Base-by-base conservation (phyloP, 2,113 vertebrate genomes). In the Hepsetus odoe region DNA sequence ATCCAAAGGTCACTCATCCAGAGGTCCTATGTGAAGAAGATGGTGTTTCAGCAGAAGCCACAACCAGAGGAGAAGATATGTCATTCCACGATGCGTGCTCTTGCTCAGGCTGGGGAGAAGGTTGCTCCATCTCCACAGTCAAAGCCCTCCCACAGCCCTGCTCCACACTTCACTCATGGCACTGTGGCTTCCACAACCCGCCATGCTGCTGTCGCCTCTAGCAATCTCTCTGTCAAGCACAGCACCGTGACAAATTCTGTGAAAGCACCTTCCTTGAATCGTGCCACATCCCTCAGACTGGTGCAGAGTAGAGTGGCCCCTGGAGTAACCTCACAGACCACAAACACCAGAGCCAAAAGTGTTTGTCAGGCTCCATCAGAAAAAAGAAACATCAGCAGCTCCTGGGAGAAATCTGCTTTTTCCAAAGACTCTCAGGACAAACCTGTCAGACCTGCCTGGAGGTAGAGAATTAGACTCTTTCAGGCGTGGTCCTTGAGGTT, bases 121-220 rank as follows among this genome's bases (percentile, higher is more conserved):
- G 90, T 76, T 69, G 77, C 85, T 14, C 62, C 20, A 1, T 86
- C 81, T 0, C 86, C 89, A 1, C 0, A 84, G 9, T 44, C 86
- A 5, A 72, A 20, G 55, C 83, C 90, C n/a, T 4, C 12, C n/a
- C 65, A 85, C 2, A 11, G 82, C 0, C 0, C 70, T 0, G 38
- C 91, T 40, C 95, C 94, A 0, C 88, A 87, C 76, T 98, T 98
- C 10, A 90, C 95, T 0, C 90, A 94, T 30, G 95, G 85, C 86
- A 98, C 96, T 0, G 93, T 97, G 32, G 94, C 96, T 6, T 97
- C 95, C 30, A 92, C 93, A 0, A 95, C 92, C 11, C 90, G 94
- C 65, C 86, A 77, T 1, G 16, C 46, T 44, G 61, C 85, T 53
- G n/a, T 87, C 0, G 46, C 86, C 4, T 49, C 77, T 0, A 72